phyloP scores from a whole-genome alignment of 92 coral and sea anemone genomes.

The Phenganax subtilis region DNA sequence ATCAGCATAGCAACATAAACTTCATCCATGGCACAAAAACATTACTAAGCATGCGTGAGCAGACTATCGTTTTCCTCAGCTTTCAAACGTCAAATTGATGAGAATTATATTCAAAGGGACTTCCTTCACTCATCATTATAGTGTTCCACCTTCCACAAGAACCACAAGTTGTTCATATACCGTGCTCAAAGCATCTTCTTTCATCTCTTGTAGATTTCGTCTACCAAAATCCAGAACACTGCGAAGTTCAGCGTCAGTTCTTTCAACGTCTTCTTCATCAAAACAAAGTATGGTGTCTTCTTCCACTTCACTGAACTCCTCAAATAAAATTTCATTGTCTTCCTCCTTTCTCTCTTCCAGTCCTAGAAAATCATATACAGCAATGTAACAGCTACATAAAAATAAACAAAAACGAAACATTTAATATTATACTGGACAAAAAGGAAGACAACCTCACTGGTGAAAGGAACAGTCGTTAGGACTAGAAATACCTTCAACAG shows the following conservation, averaged over 20 bases:
- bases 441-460: no score
- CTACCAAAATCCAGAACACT: constrained; percentile 76
- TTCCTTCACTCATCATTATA: no score
- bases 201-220: constrained; percentile 76
- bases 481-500: constrained; percentile 20
- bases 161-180: constrained; percentile 39
- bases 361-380: constrained; percentile 5
- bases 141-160: no score
- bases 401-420: not conserved
- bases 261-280: constrained; percentile 62
- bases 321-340: constrained; percentile 50
- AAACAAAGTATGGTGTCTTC: constrained; percentile 67
- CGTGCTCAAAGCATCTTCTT: constrained; percentile 79
- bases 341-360: constrained; percentile 36
- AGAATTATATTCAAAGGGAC: no score
- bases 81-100: no score
- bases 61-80: no score
- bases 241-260: constrained; percentile 83
- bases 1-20: no score
- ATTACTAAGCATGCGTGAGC: no score
- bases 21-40: no score
- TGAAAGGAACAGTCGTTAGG: no score
- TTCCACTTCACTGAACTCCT: constrained; percentile 53
- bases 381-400: not conserved
- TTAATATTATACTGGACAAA: no score